Conservation (phyloP, 30 jellyfish, hydroid and myxozoan species). For the Cassiopea xamachana region DNA sequence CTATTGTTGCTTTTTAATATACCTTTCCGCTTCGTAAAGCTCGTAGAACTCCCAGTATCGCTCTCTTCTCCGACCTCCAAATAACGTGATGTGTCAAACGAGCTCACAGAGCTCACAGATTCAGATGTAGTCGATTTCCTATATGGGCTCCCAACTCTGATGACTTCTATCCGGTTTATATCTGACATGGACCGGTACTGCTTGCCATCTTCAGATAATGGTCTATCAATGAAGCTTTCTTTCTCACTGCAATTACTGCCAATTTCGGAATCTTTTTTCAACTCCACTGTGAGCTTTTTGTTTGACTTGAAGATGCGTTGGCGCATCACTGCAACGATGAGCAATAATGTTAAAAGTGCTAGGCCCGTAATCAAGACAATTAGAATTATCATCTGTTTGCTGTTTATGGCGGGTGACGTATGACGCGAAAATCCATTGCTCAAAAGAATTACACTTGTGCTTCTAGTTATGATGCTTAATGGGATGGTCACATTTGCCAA, state of each 20-base stretch:
- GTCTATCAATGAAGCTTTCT: slow-evolving; percentile 9
- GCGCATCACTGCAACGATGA: slow-evolving; percentile 53
- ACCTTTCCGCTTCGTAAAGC: slow-evolving; percentile 63
- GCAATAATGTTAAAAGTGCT: slow-evolving; percentile 50
- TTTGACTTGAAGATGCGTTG: slow-evolving; percentile 61
- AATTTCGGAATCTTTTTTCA: slow-evolving; percentile 64
- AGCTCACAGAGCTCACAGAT: slow-evolving; percentile 56
- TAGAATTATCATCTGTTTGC: slow-evolving; percentile 59
- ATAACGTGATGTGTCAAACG: slow-evolving; percentile 71
- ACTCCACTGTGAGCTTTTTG: slow-evolving; percentile 50
- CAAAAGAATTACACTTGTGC: slow-evolving; percentile 37
- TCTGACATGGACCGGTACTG: slow-evolving; percentile 44
- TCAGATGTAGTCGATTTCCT: slow-evolving; percentile 64
- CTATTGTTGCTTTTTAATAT: slow-evolving; percentile 56
- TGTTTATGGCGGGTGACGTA: slow-evolving; percentile 20
- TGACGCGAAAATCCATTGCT: slow-evolving; percentile 20
- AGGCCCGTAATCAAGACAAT: slow-evolving; percentile 55
- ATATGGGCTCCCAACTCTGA: slow-evolving; percentile 46
- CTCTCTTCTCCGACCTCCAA: slow-evolving; percentile 77
- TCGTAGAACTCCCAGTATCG: slow-evolving; percentile 57
- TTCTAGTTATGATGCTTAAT: background rate
- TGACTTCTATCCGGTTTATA: slow-evolving; percentile 48
- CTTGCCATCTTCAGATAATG: slow-evolving; percentile 19
- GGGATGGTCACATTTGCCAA: slow-evolving; percentile 12
- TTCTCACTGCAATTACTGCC: slow-evolving; percentile 22